phyloP scores from a whole-genome alignment of 2,888 invertebrate genomes.

The Heteromurus nitidus region DNA sequence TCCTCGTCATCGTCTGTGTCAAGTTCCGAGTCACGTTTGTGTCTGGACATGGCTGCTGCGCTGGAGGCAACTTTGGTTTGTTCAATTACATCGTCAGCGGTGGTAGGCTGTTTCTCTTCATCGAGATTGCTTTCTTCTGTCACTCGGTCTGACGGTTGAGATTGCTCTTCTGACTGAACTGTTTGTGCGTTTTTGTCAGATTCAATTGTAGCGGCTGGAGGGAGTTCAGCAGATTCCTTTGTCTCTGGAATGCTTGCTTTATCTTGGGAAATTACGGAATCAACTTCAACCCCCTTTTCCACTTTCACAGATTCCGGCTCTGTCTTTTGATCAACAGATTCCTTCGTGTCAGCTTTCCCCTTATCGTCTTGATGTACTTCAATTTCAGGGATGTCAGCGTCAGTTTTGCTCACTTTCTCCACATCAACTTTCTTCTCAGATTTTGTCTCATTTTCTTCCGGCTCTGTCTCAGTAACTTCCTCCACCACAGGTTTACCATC shows the following conservation, averaged over 20 bases:
- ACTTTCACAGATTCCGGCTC: background rate
- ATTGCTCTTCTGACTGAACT: too few relatives aligned
- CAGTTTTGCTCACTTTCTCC: background rate
- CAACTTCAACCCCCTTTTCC: slow-evolving; percentile 16
- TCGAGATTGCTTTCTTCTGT: slow-evolving; percentile 11
- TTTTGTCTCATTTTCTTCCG: background rate
- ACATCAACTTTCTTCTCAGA: background rate
- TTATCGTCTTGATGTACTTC: slow-evolving; percentile 45
- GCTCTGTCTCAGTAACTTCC: slow-evolving; percentile 6
- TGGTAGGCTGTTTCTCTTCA: background rate
- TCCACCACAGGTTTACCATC: background rate
- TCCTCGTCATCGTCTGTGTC: slow-evolving; percentile 51
- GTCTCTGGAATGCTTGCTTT: slow-evolving; percentile 10
- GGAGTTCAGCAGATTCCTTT: slow-evolving; percentile 12
- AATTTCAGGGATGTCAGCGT: slow-evolving; percentile 31
- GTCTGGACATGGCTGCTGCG: slow-evolving; percentile 26
- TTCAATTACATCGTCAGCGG: slow-evolving; percentile 26
- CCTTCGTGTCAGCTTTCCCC: slow-evolving; percentile 68
- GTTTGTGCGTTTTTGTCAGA: background rate
- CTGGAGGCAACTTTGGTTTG: background rate
- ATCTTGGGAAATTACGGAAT: background rate
- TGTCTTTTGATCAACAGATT: slow-evolving; percentile 42
- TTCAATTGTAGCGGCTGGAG: slow-evolving; percentile 26
- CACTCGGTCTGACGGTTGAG: slow-evolving; percentile 9
- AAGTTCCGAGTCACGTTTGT: slow-evolving; percentile 40